Conservation (phyloP, 1,140 invertebrate genomes). For the Adoxophyes honmai region DNA sequence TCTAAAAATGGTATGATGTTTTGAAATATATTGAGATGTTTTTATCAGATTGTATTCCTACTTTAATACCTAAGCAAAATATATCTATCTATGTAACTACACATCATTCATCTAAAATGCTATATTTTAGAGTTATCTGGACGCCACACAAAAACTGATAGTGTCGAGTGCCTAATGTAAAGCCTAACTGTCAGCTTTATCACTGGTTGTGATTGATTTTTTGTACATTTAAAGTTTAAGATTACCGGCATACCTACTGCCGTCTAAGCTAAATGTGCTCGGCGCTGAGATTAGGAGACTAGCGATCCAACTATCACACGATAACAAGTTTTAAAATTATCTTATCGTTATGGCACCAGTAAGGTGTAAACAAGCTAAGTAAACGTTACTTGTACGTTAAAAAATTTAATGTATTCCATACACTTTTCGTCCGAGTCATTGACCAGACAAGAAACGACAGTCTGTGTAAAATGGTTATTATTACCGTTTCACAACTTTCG, state of each 20-base stretch:
- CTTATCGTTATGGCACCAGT: conserved; percentile 48
- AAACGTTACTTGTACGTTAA: conserved; percentile 30
- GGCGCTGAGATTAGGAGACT: conserved; percentile 36
- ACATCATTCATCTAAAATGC: too few species aligned
- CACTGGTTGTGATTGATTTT: conserved; percentile 45
- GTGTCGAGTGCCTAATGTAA: not conserved
- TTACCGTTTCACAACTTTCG: not conserved
- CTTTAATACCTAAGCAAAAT: too few species aligned
- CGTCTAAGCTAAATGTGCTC: conserved; percentile 37
- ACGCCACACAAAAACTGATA: not conserved
- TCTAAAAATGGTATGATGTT: too few species aligned
- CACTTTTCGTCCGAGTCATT: not conserved
- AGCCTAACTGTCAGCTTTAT: conserved; percentile 40
- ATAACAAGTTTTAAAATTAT: conserved; percentile 52
- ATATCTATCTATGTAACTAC: too few species aligned
- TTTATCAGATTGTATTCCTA: too few species aligned
- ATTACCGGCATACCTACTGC: conserved; percentile 25
- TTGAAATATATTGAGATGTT: too few species aligned
- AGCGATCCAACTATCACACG: conserved; percentile 33
- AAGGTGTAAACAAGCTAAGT: conserved; percentile 47
- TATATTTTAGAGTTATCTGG: not conserved
- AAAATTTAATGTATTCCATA: conserved; percentile 12
- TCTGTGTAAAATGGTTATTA: not conserved
- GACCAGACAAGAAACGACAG: not conserved
- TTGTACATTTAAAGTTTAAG: conserved; percentile 25